Evolutionary conservation across 1,140 invertebrate species (phyloP), one percentile per base, ranked within the genome.

Genomic region (Mesaphorura yosii): DNA sequence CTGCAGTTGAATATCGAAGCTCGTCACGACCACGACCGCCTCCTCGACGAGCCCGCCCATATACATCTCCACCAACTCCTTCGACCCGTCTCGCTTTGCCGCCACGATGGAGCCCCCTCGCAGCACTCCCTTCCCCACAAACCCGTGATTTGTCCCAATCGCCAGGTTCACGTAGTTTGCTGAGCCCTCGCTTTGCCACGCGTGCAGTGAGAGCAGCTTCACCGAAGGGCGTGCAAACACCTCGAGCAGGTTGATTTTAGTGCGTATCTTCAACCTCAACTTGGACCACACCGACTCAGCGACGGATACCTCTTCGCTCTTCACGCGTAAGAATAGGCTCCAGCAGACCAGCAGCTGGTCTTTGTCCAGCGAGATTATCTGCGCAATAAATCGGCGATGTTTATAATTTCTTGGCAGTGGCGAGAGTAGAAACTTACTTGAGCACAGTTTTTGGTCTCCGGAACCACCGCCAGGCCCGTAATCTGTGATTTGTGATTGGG

Each of bases 141-240:
- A 58, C 12, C 57, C 57, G 10, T 39, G 28, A 54, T 54, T 54
- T 1, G 57, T 51, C 15, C 57, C 57, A 23, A 58, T 23, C 14
- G 46, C 22, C 38, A 58, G 54, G 15, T 40, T 41, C 19, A 27
- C 26, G n/a, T n/a, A n/a, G n/a, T n/a, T n/a, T n/a, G n/a, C n/a
- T n/a, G n/a, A n/a, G 2, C 28, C 15, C 15, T 51, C 45, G 12
- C 38, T 23, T 40, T 53, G 45, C 47, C 45, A 51, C 15, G 50
- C 42, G 7, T 20, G 19, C 19, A 58, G 29, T 25, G 20, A 46
- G 12, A 17, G 50, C 40, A 53, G 28, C 20, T 39, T 26, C 29
- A 44, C 17, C 27, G 10, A 38, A 0, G 37, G 39, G 1, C 51
- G 40, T 31, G 23, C 20, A 15, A 55, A 40, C 1, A 34, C 34